phyloP scores from a whole-genome alignment of 2,797 vertebrate species.

The Poecilia gillii region DNA sequence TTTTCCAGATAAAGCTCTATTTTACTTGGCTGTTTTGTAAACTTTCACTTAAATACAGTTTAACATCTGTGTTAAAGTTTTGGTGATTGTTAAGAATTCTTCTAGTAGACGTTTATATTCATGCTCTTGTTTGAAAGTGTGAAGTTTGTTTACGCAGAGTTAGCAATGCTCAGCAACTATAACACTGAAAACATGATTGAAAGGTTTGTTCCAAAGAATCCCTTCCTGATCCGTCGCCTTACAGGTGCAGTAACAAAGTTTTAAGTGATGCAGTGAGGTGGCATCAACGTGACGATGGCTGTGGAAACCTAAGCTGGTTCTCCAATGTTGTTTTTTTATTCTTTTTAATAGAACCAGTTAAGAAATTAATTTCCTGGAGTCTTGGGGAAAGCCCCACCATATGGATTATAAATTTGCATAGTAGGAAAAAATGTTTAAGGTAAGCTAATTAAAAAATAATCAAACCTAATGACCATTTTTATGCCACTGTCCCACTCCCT shows the following conservation, averaged over 20 bases:
- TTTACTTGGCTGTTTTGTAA: too few relatives aligned
- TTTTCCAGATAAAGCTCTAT: too few relatives aligned
- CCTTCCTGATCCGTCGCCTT: too few relatives aligned
- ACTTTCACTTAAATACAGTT: too few relatives aligned
- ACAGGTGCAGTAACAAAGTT: neutral
- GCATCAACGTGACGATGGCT: neutral
- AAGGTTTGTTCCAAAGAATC: too few relatives aligned
- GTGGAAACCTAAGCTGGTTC: neutral
- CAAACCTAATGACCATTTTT: conserved; percentile 27
- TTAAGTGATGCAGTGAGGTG: neutral
- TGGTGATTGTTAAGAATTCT: too few relatives aligned
- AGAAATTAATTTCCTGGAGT: neutral
- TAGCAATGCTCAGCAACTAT: too few relatives aligned
- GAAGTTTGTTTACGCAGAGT: too few relatives aligned
- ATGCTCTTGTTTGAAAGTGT: too few relatives aligned
- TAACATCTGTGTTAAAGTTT: too few relatives aligned
- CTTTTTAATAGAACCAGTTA: neutral
- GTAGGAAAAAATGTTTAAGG: conserved; percentile 29
- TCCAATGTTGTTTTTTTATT: neutral
- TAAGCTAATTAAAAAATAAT: conserved; percentile 42
- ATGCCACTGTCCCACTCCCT: conserved; percentile 3
- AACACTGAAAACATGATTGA: too few relatives aligned
- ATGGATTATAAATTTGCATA: neutral
- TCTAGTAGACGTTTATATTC: too few relatives aligned
- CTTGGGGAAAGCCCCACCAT: neutral